phyloP scores from a whole-genome alignment of 2,797 vertebrate species.

The Amniataba percoides region DNA sequence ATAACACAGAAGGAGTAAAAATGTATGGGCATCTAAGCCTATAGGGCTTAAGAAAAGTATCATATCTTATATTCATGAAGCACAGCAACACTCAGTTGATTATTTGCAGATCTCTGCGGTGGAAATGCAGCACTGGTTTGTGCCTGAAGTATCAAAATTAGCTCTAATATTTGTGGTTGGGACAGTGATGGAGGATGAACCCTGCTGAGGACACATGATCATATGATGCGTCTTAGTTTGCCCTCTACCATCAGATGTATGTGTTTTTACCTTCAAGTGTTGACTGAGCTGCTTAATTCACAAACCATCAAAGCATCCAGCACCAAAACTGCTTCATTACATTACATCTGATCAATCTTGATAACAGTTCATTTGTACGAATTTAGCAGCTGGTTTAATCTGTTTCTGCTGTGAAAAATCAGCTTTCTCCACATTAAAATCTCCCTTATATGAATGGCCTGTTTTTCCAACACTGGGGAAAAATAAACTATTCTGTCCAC shows the following conservation, averaged over 20 bases:
- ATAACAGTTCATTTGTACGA: background rate
- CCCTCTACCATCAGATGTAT: constrained; percentile 9
- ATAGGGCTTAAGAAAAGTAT: constrained; percentile 19
- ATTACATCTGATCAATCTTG: background rate
- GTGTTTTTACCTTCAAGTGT: constrained; percentile 6
- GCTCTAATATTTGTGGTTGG: background rate
- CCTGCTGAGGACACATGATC: background rate
- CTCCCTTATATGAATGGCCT: background rate
- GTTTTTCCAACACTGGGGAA: background rate
- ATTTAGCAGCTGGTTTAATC: background rate
- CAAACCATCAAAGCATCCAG: background rate
- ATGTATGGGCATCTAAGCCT: constrained; percentile 18
- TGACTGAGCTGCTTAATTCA: background rate
- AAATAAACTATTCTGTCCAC: background rate
- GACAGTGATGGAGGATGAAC: background rate
- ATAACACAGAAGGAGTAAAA: constrained; percentile 27
- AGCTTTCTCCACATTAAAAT: background rate
- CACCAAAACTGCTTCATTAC: background rate
- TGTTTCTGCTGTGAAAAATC: background rate
- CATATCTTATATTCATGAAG: constrained; percentile 3
- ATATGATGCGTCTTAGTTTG: constrained; percentile 26
- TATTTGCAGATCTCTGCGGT: constrained; percentile 3
- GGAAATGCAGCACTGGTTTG: background rate
- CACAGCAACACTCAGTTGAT: background rate
- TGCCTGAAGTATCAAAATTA: background rate